A percentile compares a stretch with the other conserved stretches of the same genome.
Evolutionary conservation across 2,888 invertebrate species (phyloP).

Genomic region (Caenorhabditis parvicauda): DNA sequence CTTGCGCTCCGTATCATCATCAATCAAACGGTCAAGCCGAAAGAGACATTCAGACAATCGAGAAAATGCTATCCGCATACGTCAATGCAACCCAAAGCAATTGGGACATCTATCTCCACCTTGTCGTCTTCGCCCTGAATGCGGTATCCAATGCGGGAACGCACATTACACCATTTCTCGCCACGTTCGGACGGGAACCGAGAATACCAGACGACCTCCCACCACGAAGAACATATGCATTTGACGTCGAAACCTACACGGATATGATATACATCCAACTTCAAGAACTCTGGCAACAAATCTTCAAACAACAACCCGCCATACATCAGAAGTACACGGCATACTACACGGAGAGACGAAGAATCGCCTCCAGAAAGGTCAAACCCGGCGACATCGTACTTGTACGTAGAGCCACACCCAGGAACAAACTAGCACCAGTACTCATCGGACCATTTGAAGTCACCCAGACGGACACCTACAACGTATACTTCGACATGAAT

Average conservation of each 20-base stretch:
- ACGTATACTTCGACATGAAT: no score
- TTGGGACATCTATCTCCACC: conserved; percentile 6
- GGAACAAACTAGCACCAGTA: not conserved
- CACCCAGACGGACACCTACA: not conserved
- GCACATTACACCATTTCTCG: conserved; percentile 3
- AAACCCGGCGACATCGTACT: not conserved
- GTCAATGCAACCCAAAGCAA: conserved; percentile 1
- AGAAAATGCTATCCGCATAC: conserved; percentile 4
- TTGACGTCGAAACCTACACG: not conserved
- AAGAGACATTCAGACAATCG: conserved; percentile 8
- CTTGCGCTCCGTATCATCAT: conserved; percentile 7
- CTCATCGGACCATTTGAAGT: not conserved
- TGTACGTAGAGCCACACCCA: not conserved
- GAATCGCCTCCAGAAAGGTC: not conserved
- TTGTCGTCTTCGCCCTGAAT: conserved; percentile 6
- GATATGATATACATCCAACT: not conserved
- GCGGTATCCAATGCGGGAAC: not conserved
- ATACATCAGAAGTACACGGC: not conserved
- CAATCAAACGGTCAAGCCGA: conserved; percentile 7
- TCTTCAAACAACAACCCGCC: not conserved
- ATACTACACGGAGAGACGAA: not conserved
- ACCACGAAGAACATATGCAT: not conserved
- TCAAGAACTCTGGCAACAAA: not conserved
- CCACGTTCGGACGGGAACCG: conserved; percentile 9
- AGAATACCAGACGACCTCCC: conserved; percentile 7